Percentiles rank a stretch among this genome's conserved stretches.
Conservation (phyloP, 2,113 vertebrate species). For the Notarius quadriscutis region DNA sequence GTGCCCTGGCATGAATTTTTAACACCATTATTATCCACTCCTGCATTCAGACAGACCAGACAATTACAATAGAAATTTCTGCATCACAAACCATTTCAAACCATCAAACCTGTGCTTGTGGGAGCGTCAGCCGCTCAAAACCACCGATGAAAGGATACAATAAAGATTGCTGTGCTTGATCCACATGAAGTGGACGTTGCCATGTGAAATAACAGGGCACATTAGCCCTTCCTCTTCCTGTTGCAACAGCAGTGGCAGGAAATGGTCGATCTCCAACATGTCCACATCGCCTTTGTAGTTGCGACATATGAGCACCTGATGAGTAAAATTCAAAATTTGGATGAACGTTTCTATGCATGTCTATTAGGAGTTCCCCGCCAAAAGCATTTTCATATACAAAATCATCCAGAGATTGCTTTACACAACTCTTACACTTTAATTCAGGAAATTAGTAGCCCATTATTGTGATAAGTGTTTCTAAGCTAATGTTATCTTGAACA, state of each 20-base stretch:
- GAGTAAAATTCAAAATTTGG: not conserved
- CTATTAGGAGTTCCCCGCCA: not conserved
- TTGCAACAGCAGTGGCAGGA: constrained; percentile 85
- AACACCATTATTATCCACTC: not conserved
- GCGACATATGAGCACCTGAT: constrained; percentile 87
- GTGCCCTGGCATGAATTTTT: not conserved
- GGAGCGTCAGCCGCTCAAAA: not conserved
- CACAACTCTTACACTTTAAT: not conserved
- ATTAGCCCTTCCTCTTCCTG: constrained; percentile 84
- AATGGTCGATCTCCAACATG: constrained; percentile 87
- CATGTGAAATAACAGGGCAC: constrained; percentile 79
- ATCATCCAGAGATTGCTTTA: not conserved
- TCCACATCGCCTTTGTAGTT: constrained; percentile 92
- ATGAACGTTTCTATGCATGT: not conserved
- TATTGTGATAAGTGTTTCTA: not conserved
- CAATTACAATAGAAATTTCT: not conserved
- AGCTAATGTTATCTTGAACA: not conserved
- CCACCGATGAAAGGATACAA: constrained; percentile 76
- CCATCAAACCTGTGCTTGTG: not conserved
- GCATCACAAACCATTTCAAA: not conserved
- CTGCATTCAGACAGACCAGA: not conserved
- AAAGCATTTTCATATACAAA: not conserved
- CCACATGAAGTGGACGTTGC: constrained; percentile 88
- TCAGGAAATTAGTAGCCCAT: not conserved
- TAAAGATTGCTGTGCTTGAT: constrained; percentile 95